Evolutionary conservation across 2,797 vertebrate species (phyloP).

Genomic region (Leptodactylus fallax): DNA sequence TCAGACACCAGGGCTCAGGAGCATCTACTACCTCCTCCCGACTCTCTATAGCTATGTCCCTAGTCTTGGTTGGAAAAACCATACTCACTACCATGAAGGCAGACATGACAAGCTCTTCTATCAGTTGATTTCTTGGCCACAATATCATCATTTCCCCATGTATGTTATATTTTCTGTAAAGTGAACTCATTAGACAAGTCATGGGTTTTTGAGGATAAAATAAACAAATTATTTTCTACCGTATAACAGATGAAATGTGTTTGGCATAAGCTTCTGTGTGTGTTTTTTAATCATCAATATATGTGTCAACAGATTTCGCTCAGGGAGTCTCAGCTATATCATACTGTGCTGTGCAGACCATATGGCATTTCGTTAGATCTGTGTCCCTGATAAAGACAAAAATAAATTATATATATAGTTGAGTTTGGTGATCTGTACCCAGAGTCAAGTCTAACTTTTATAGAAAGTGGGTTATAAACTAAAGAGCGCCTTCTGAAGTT

Average conservation of each 20-base stretch:
- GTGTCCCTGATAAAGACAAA: background rate
- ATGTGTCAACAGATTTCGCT: conserved; percentile 52
- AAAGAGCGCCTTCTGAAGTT: background rate
- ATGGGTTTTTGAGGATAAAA: conserved; percentile 27
- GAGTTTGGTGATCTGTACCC: background rate
- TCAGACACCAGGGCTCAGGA: too few relatives aligned
- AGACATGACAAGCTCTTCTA: too few relatives aligned
- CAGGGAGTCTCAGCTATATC: conserved; percentile 49
- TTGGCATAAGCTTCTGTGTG: conserved; percentile 16
- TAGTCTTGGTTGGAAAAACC: too few relatives aligned
- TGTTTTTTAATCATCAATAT: conserved; percentile 48
- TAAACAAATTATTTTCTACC: conserved; percentile 30
- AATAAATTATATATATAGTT: background rate
- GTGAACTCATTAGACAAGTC: conserved; percentile 3
- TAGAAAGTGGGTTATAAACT: background rate
- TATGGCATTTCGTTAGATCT: conserved; percentile 43
- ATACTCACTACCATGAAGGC: too few relatives aligned
- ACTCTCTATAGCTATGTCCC: too few relatives aligned
- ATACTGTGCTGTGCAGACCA: conserved; percentile 32
- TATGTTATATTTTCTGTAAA: conserved; percentile 1
- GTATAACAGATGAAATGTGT: conserved; percentile 45
- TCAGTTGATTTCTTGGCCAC: background rate
- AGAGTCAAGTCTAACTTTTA: background rate
- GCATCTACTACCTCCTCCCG: too few relatives aligned
- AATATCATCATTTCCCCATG: background rate